A percentile compares a stretch with the other conserved stretches of the same genome.
phyloP scores from a whole-genome alignment of 2,113 vertebrate genomes.

The Trachemys scripta region DNA sequence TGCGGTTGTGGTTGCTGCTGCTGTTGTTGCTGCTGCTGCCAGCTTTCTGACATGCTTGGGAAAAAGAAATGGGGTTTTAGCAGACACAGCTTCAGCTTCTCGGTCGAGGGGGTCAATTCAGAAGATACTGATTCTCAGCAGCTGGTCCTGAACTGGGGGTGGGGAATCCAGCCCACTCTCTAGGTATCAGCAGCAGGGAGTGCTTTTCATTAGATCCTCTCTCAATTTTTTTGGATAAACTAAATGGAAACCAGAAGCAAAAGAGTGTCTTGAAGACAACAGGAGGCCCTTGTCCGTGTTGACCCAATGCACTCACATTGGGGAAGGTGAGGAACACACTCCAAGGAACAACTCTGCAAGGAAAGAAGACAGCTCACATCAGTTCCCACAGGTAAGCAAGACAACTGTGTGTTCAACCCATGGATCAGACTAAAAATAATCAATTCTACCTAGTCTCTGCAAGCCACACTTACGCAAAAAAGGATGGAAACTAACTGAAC shows the following conservation, averaged over 20 bases:
- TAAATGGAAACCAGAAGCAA: constrained; percentile 4
- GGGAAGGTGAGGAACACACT: background rate
- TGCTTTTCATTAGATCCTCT: background rate
- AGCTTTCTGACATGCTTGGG: constrained; percentile 87
- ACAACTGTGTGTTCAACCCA: background rate
- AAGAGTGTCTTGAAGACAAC: constrained; percentile 4
- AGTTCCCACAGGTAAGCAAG: accelerated
- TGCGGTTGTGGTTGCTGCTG: constrained; percentile 60
- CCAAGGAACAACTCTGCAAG: constrained; percentile 58
- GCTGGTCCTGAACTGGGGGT: background rate
- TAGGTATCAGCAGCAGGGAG: background rate
- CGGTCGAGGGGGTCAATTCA: background rate
- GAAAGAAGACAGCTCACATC: constrained; percentile 55
- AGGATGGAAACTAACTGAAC: background rate
- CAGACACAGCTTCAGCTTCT: constrained; percentile 80
- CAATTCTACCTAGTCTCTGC: background rate
- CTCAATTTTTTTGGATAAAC: background rate
- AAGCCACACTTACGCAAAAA: background rate
- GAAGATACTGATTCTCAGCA: background rate
- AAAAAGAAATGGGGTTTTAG: constrained; percentile 71
- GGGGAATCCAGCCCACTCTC: constrained; percentile 44
- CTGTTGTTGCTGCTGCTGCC: constrained; percentile 81
- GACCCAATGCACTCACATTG: background rate
- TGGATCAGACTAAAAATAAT: background rate
- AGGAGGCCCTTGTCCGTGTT: background rate